Base-by-base conservation (phyloP, 2,113 vertebrate species). In the Vidua chalybeata region DNA sequence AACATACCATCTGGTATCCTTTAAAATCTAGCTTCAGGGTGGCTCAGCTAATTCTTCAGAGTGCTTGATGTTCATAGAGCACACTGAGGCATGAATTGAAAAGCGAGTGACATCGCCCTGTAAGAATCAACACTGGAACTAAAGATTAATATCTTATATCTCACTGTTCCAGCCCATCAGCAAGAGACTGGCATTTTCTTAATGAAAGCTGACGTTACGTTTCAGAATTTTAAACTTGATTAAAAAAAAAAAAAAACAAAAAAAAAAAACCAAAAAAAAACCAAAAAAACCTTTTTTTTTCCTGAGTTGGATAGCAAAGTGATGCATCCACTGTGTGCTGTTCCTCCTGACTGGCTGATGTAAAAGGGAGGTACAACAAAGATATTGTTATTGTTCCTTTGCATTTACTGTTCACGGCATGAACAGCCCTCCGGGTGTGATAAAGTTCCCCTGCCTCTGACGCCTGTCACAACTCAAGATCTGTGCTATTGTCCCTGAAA, bases 1-100 rank as follows among this genome's bases (percentile, higher is more conserved):
- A 92, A 87, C 80, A 37, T 87, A 81, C 94, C 96, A 97, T 97
- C 96, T 97, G 96, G 83, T 94, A 89, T 75, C 80, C 94, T 93
- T 96, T 97, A 96, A 95, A 94, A 93, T 72, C 92, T 90, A 68
- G 92, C 96, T 97, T 93, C 93, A 31, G 94, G 95, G 93, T 71
- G 76, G 95, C 94, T 97, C 79, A 75, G 94, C 83, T 96, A 74
- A 90, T 96, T 96, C 94, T 92, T 95, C 64, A 6, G 77, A 84
- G 94, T 1, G 2, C 94, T 56, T 28, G n/a, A 87, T 55, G 95
- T 76, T 89, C 93, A 43, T 66, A 89, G 89, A 14, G 23, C 68
- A 84, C 93, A 91, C 52, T 15, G 58, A 89, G 68, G 91, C 94
- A 88, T 68, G 79, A 95, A 90, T 12, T 75, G 31, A 85, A 95